Base-by-base conservation (phyloP, 1,140 invertebrate genomes). In the Sinonovacula constricta region DNA sequence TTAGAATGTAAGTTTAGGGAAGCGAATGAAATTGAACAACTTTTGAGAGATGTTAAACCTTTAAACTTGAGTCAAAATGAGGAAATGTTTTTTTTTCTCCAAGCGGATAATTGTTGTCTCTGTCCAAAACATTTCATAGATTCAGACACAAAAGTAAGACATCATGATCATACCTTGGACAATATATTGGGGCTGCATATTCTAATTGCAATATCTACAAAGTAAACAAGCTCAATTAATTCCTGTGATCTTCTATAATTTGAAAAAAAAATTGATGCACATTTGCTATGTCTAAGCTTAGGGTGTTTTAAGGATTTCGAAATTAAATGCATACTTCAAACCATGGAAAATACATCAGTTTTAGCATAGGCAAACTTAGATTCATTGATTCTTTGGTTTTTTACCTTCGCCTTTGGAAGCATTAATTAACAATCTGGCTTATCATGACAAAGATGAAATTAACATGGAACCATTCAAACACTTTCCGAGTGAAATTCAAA, bases 191-290 rank as follows among this genome's bases (percentile, higher is more conserved):
- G 4, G 60, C 68, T 22, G 74, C 80, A n/a, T 56, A 68, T 31
- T 28, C n/a, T 0, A 65, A 36, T 30, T 81, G 66, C 56, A 74
- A 70, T n/a, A n/a, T 65, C 36, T 76, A 10, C 54, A 70, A 31
- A 69, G 53, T n/a, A 65, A 75, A 69, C 66, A 59, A 18, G 70
- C 36, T 33, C 51, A 69, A 12, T 69, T 75, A n/a, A n/a, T n/a
- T n/a, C n/a, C 90, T 12, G 79, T 92, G 49, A 80, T 89, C 70
- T 89, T 92, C 68, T 91, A 91, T 79, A 91, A 90, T 83, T 81
- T 91, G 24, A 74, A 51, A 36, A 84, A n/a, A n/a, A 83, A 3
- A 92, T 91, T 85, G 89, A 91, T 81, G 36, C 78, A 33, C 89
- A 90, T 78, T 69, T 90, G 1, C 85, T 91, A 15, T 63, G n/a